phyloP scores from a whole-genome alignment of 2,888 invertebrate genomes.

The Clusia tigrina region DNA sequence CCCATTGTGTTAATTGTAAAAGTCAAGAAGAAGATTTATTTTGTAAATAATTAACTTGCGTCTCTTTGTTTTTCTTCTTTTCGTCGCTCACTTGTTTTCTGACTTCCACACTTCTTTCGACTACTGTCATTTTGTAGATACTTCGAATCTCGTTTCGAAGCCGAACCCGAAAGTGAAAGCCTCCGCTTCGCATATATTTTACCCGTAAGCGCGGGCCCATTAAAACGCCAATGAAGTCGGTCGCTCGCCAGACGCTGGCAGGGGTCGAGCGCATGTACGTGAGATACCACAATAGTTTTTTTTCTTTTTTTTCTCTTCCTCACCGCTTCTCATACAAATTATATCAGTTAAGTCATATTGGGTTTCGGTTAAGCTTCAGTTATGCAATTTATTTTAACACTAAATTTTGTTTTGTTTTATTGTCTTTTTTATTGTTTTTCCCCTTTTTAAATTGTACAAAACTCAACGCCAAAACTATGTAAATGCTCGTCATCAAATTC shows the following conservation, averaged over 20 bases:
- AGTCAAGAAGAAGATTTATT: too few relatives aligned
- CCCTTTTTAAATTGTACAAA: too few relatives aligned
- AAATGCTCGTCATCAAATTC: too few relatives aligned
- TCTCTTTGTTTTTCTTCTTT: neutral
- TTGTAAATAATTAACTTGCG: neutral
- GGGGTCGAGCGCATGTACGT: neutral
- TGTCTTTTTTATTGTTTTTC: too few relatives aligned
- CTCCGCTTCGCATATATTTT: slow-evolving; percentile 16
- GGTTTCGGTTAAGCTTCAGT: neutral
- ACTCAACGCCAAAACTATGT: too few relatives aligned
- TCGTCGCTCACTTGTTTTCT: neutral
- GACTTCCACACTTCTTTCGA: too few relatives aligned
- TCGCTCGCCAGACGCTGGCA: slow-evolving; percentile 9
- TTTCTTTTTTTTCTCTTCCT: neutral
- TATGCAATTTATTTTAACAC: slow-evolving; percentile 2
- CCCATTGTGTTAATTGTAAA: neutral
- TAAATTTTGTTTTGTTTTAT: too few relatives aligned
- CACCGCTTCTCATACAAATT: neutral
- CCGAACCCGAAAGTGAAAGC: slow-evolving; percentile 50
- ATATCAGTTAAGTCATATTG: slow-evolving; percentile 8
- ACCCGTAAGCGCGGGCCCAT: neutral
- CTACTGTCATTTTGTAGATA: neutral
- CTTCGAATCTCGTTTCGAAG: slow-evolving; percentile 4
- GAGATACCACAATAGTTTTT: neutral
- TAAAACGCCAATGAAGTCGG: slow-evolving; percentile 8